Conservation (phyloP, 1,140 invertebrate genomes). For the Antheraea pernyi region DNA sequence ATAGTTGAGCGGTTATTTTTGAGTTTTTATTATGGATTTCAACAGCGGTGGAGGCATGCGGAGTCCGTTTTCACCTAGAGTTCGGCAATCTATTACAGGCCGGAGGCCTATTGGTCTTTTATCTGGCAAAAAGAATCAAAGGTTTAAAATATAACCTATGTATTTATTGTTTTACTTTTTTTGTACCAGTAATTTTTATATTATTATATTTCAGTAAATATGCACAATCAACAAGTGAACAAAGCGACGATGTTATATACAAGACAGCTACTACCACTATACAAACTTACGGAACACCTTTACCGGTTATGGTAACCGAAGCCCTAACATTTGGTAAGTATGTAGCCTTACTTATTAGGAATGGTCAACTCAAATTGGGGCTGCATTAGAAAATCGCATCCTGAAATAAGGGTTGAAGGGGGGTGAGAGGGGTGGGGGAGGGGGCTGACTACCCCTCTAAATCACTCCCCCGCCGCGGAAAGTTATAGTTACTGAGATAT, state of each 20-base stretch:
- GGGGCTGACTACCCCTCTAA: no score
- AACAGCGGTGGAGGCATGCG: slow-evolving; percentile 63
- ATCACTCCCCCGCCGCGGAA: no score
- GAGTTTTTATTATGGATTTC: slow-evolving; percentile 63
- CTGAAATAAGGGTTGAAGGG: no score
- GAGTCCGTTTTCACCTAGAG: slow-evolving; percentile 78
- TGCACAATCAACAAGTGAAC: slow-evolving; percentile 38
- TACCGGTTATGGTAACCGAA: slow-evolving; percentile 94
- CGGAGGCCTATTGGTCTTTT: slow-evolving; percentile 61
- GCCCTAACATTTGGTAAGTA: slow-evolving; percentile 90
- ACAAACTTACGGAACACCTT: slow-evolving; percentile 87
- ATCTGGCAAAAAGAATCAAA: slow-evolving; percentile 70
- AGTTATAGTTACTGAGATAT: no score
- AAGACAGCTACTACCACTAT: slow-evolving; percentile 84
- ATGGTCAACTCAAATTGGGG: no score
- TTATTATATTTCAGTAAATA: slow-evolving; percentile 46
- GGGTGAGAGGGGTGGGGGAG: no score
- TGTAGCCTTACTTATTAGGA: no score
- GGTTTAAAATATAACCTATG: slow-evolving; percentile 46
- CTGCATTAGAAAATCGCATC: no score
- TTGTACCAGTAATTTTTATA: slow-evolving; percentile 9
- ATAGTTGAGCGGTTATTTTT: slow-evolving; percentile 19
- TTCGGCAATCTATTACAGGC: slow-evolving; percentile 63
- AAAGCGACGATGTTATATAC: slow-evolving; percentile 83
- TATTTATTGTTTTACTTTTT: slow-evolving; percentile 20